A percentile compares a stretch with the other conserved stretches of the same genome.
These are phyloP conservation scores for Scyliorhinus canicula DNA, from an alignment of 2,797 vertebrate genomes.

Conservation along the genomic window DNA sequence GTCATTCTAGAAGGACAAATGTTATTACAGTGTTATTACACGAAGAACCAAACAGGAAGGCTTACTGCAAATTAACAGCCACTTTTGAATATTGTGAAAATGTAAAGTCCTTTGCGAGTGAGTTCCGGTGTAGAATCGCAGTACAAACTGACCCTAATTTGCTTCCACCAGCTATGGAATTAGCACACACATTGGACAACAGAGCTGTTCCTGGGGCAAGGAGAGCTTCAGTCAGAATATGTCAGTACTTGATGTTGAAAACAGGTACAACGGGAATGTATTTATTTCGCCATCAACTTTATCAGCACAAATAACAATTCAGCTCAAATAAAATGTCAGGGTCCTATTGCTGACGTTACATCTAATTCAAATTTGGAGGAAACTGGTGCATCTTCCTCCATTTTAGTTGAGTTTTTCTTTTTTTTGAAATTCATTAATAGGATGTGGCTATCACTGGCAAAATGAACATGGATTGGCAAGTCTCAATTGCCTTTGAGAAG, in stretches of 20 bases:
- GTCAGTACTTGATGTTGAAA: not conserved
- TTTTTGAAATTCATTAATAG: not conserved
- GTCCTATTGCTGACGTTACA: not conserved
- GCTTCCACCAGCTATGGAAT: no score
- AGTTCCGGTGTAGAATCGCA: no score
- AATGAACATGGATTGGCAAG: not conserved
- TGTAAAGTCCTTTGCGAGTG: no score
- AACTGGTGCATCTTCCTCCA: not conserved
- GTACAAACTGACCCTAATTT: no score
- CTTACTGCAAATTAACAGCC: not conserved
- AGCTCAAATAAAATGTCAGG: not conserved
- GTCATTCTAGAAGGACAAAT: not conserved
- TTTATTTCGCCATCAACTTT: not conserved
- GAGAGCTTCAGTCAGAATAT: not conserved
- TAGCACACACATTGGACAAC: not conserved
- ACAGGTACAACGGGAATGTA: not conserved
- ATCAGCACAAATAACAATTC: not conserved
- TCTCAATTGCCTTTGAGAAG: not conserved
- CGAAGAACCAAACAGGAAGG: not conserved
- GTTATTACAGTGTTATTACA: not conserved
- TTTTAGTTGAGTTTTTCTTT: not conserved
- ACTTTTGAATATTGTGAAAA: not conserved
- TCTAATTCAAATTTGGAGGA: not conserved
- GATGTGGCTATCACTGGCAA: not conserved
- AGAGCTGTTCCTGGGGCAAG: not conserved